Conservation (phyloP, 1,140 invertebrate genomes). For the Formica exsecta region DNA sequence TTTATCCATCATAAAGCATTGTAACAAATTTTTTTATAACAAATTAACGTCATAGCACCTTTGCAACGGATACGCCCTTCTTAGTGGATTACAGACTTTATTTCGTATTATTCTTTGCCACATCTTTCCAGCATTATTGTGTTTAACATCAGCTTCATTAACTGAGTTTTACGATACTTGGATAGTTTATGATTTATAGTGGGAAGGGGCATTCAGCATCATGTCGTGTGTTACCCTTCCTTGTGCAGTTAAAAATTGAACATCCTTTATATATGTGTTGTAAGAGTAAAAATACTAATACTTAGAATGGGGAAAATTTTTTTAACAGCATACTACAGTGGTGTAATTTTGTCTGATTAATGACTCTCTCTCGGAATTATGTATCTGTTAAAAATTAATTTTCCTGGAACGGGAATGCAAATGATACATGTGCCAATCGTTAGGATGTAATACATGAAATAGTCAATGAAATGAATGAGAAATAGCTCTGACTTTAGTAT, state of each 20-base stretch:
- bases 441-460: conserved; percentile 62
- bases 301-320: conserved; percentile 24
- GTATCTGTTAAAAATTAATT: conserved; percentile 52
- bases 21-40: conserved; percentile 76
- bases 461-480: conserved; percentile 38
- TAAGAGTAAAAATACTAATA: conserved; percentile 41
- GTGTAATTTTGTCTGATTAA: conserved; percentile 50
- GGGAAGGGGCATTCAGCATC: conserved; percentile 51
- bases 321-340: conserved; percentile 55
- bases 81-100: conserved; percentile 68
- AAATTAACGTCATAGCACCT: conserved; percentile 68
- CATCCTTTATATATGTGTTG: conserved; percentile 26
- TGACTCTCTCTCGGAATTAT: conserved; percentile 53
- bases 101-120: conserved; percentile 60
- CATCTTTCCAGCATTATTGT: conserved; percentile 49
- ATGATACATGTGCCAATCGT: conserved; percentile 40
- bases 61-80: conserved; percentile 61
- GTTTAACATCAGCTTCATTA: conserved; percentile 76
- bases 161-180: conserved; percentile 76
- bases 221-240: conserved; percentile 1
- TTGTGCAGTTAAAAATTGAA: conserved; percentile 55
- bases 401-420: conserved; percentile 55
- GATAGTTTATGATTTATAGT: conserved; percentile 58
- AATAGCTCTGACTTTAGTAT: conserved; percentile 40
- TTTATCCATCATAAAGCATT: conserved; percentile 75